Percentiles rank a stretch among this genome's conserved stretches.
phyloP scores from a whole-genome alignment of 37 sponge, comb jelly and placozoan genomes.

The Geodia barretti region DNA sequence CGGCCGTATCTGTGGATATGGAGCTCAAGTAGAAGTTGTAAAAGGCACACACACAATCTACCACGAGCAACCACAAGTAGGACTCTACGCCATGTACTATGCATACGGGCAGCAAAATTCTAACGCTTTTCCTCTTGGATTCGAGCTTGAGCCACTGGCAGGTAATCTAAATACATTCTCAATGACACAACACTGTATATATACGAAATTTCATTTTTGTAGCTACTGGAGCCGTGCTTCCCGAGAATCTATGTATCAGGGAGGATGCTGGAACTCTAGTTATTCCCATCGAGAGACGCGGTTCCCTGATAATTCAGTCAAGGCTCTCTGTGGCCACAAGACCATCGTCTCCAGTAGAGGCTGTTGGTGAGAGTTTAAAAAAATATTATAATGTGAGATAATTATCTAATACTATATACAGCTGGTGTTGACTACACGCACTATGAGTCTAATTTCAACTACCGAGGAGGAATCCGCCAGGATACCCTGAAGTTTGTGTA shows the following conservation, averaged over 20 bases:
- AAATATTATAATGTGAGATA: no score
- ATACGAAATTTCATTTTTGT: no score
- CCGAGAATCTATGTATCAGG: slow-evolving; percentile 19
- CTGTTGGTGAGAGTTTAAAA: background rate
- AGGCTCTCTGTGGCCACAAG: background rate
- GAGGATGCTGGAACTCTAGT: background rate
- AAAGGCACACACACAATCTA: background rate
- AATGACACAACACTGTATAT: background rate
- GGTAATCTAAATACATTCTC: no score
- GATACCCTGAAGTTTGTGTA: background rate
- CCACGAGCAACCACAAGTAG: slow-evolving; percentile 13
- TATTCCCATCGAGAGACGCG: background rate
- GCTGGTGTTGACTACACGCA: background rate
- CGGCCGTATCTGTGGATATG: slow-evolving; percentile 31
- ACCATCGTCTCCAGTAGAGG: background rate
- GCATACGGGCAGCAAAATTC: slow-evolving; percentile 28
- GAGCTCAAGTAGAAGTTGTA: background rate
- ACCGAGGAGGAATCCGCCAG: background rate
- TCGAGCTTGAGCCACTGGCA: slow-evolving; percentile 37
- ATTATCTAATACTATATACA: no score
- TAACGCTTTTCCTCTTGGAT: slow-evolving; percentile 43
- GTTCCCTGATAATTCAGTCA: background rate
- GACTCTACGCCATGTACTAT: slow-evolving; percentile 5
- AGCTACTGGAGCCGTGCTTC: background rate
- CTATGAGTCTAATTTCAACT: background rate